Evolutionary conservation across 92 coral and sea anemone genomes (phyloP), one percentile per base, ranked within the genome.

Genomic region (Epizoanthus scotinus): DNA sequence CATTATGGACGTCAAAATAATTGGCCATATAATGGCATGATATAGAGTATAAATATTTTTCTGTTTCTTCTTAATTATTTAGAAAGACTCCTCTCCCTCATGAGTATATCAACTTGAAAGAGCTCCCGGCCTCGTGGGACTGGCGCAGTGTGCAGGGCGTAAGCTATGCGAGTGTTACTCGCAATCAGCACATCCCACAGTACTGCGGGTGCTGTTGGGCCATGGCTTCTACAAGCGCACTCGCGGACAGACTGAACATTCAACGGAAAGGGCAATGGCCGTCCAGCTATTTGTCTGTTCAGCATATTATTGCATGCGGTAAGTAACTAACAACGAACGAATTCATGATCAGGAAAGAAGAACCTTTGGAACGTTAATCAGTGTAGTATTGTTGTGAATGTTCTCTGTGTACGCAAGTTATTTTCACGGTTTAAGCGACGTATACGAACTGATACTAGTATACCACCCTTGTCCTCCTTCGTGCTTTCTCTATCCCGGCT

Each of bases 151-250:
- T 89, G 8, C 80, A 89, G 73, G 94, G 90, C 13, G 82, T 77
- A 42, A 95, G 90, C 92, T 93, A 63, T 91, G 98, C 91, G 19
- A 95, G 98, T 67, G 93, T 88, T 21, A 88, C 96, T 25, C 93
- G 99, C 26, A 96, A 96, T 78, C 99, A 96, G 64, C 99, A 96
- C 72, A 89, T 96, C 52, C 99, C 99, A 73, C 99, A 93, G 80
- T 96, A 96, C 67, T 96, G 99, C 69, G 99, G 99, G 42, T 96
- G 98, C 0, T 96, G 99, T 62, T 96, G 98, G 99, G 99, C 99
- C 17, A 86, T 86, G 78, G 99, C 98, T 5, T 93, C 96, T 7
- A 96, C 99, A 25, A 96, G 99, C 79, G 98, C 99, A n/a, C 63
- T 96, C 84, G 87, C 99, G 2, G 99, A 96, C 61, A 85, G 96